These are phyloP conservation scores for Saxidomus purpurata DNA, from an alignment of 1,140 invertebrate species.

Conservation along the genomic window DNA sequence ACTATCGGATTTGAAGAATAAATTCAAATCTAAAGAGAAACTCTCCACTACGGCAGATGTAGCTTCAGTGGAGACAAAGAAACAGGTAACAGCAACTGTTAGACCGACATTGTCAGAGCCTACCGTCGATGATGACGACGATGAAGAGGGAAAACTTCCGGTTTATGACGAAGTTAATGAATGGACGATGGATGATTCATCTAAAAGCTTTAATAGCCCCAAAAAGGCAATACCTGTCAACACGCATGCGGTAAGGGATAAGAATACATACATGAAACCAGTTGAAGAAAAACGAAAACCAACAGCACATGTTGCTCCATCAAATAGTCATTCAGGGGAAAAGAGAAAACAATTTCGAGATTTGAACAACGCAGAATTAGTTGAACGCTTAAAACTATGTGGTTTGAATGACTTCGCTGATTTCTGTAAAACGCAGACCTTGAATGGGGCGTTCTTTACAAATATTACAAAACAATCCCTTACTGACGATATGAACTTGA, in stretches of 20 bases:
- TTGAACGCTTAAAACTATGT: neutral
- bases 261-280: neutral
- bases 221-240: neutral
- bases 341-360: neutral
- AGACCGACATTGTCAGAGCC: neutral
- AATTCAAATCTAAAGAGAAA: conserved; percentile 9
- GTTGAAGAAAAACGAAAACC: neutral
- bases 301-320: neutral
- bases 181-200: neutral
- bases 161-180: conserved; percentile 23
- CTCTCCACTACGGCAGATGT: neutral
- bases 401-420: conserved; percentile 4
- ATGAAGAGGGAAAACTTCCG: neutral
- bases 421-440: neutral
- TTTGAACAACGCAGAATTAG: conserved; percentile 23
- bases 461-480: conserved; percentile 18
- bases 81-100: neutral
- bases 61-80: neutral
- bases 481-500: neutral
- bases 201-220: neutral
- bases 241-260: neutral
- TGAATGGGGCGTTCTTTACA: conserved; percentile 40
- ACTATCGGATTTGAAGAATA: neutral
- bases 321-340: neutral
- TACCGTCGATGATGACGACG: neutral